Conservation (phyloP, 1,140 invertebrate species). For the Drosophila virilis region DNA sequence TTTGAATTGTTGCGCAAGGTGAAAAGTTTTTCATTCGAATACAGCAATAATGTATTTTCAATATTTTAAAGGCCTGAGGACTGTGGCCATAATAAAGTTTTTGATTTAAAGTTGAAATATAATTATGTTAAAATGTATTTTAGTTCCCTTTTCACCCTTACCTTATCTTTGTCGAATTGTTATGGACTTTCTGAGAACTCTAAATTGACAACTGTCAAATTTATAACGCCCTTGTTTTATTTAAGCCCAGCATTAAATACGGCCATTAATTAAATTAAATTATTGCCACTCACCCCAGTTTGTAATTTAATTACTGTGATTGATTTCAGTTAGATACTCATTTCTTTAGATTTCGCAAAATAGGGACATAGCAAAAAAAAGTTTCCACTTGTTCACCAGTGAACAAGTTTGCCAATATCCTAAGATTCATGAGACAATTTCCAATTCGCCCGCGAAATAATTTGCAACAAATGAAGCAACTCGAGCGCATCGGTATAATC, state of each 20-base stretch:
- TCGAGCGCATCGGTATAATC: constrained; percentile 41
- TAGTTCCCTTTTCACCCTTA: too few relatives aligned
- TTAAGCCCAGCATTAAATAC: constrained; percentile 29
- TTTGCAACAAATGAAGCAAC: constrained; percentile 62
- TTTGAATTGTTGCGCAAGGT: constrained; percentile 49
- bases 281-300: constrained; percentile 48
- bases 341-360: constrained; percentile 5
- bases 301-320: constrained; percentile 63
- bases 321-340: constrained; percentile 45
- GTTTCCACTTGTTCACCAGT: constrained; percentile 67
- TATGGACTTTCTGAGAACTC: too few relatives aligned
- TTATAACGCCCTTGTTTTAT: not conserved
- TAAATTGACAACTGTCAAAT: constrained; percentile 1
- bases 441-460: constrained; percentile 39
- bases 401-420: constrained; percentile 36
- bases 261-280: constrained; percentile 60
- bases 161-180: too few relatives aligned
- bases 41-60: constrained; percentile 47
- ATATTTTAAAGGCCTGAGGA: constrained; percentile 41
- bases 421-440: constrained; percentile 37
- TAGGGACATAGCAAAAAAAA: constrained; percentile 32
- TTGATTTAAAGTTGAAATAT: constrained; percentile 17
- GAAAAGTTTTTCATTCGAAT: constrained; percentile 43
- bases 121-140: too few relatives aligned
- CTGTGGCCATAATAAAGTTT: constrained; percentile 24